Conservation (phyloP, 2,113 vertebrate species). For the Neofelis nebulosa region DNA sequence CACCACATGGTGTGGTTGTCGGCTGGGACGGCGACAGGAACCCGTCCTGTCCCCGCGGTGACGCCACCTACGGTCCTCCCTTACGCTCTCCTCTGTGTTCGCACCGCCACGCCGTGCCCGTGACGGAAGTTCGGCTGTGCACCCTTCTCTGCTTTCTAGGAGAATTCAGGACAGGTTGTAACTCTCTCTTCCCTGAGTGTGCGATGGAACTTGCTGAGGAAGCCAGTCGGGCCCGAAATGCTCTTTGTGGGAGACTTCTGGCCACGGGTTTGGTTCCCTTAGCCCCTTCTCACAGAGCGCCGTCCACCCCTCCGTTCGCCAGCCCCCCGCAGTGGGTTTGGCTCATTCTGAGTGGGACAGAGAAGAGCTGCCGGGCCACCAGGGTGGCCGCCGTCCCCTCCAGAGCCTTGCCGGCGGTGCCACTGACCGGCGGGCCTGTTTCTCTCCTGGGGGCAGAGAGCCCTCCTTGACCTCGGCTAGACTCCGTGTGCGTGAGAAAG, state of each 20-base stretch:
- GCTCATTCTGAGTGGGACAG: not conserved
- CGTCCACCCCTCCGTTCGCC: rapidly evolving
- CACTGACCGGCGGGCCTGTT: not conserved
- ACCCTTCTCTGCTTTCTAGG: too few relatives aligned
- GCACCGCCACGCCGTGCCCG: rapidly evolving
- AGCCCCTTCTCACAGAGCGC: not conserved
- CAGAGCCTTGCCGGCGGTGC: rapidly evolving
- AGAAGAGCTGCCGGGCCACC: not conserved
- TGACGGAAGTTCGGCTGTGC: too few relatives aligned
- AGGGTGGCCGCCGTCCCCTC: not conserved
- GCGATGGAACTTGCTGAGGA: not conserved
- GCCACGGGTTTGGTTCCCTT: rapidly evolving
- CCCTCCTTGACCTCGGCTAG: too few relatives aligned
- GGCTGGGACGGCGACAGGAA: rapidly evolving
- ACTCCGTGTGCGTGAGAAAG: not conserved
- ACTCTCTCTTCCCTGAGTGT: not conserved
- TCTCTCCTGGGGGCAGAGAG: not conserved
- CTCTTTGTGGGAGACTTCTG: not conserved
- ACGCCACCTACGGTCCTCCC: too few relatives aligned
- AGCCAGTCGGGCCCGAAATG: not conserved
- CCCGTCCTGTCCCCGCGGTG: not conserved
- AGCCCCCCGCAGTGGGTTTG: not conserved
- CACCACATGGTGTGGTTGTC: rapidly evolving
- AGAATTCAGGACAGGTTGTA: rapidly evolving
- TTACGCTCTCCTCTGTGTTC: rapidly evolving